Percentiles rank a stretch among this genome's conserved stretches.
These are phyloP conservation scores for Drosophila barbarae DNA, from an alignment of 2,888 invertebrate genomes.

Conservation along the genomic window DNA sequence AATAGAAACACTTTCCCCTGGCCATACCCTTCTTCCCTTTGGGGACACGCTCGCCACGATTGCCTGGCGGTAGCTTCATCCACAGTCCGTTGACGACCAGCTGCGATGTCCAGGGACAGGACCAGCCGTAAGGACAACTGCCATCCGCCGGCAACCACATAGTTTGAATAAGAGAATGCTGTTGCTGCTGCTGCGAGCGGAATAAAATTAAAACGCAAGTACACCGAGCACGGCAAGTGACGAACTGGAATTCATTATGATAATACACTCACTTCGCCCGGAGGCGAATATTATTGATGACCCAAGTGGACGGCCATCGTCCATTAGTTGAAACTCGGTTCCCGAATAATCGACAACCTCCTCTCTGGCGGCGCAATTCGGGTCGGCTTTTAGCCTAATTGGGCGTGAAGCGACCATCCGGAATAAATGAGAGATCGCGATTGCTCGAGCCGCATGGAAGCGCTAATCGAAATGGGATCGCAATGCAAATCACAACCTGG, in stretches of 20 bases:
- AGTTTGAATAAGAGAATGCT: slow-evolving; percentile 1
- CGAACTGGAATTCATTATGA: slow-evolving; percentile 58
- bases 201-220: slow-evolving; percentile 28
- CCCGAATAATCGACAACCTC: slow-evolving; percentile 24
- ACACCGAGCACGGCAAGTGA: slow-evolving; percentile 23
- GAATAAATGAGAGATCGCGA: slow-evolving; percentile 34
- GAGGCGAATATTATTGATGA: slow-evolving; percentile 43
- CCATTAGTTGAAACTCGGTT: slow-evolving; percentile 18
- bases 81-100: slow-evolving; percentile 49
- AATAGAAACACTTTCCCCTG: neutral
- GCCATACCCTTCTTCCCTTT: slow-evolving; percentile 26
- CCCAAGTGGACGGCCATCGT: slow-evolving; percentile 11
- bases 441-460: slow-evolving; percentile 11
- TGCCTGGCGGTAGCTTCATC: slow-evolving; percentile 34
- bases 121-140: slow-evolving; percentile 64
- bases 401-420: slow-evolving; percentile 53
- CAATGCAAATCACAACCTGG: slow-evolving; percentile 7
- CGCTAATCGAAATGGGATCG: slow-evolving; percentile 29
- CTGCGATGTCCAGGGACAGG: slow-evolving; percentile 56
- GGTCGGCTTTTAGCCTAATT: slow-evolving; percentile 67
- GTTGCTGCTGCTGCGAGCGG: neutral
- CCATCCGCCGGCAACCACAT: slow-evolving; percentile 46
- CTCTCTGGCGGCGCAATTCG: slow-evolving; percentile 9
- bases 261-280: slow-evolving; percentile 61
- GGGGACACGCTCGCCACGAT: slow-evolving; percentile 1